Percentiles rank a stretch among this genome's conserved stretches.
Evolutionary conservation across 1,140 invertebrate species (phyloP).

Genomic region (Neoseiulus cucumeris): DNA sequence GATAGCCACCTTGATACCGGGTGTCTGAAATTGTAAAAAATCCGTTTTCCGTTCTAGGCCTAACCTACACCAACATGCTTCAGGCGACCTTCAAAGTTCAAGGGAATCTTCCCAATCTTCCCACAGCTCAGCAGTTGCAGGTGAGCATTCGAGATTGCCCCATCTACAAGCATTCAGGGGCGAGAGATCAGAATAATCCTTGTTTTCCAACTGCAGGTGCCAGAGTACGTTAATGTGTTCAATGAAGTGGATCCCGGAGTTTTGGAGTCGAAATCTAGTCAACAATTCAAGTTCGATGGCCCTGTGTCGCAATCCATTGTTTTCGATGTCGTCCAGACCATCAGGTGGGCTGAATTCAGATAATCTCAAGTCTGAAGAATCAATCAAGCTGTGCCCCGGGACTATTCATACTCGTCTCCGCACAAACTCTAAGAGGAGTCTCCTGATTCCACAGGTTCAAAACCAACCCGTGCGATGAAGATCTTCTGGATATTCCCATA

Average conservation of each 20-base stretch:
- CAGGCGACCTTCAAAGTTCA: too few relatives aligned
- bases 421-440: background rate
- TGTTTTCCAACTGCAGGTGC: background rate
- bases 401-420: background rate
- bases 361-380: background rate
- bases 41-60: too few relatives aligned
- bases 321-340: background rate
- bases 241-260: background rate
- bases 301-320: background rate
- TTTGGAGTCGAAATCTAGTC: background rate
- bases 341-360: background rate
- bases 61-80: too few relatives aligned
- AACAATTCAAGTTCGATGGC: background rate
- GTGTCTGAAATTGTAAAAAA: too few relatives aligned
- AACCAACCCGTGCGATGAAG: background rate
- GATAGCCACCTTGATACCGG: too few relatives aligned
- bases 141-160: too few relatives aligned
- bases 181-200: too few relatives aligned
- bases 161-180: too few relatives aligned
- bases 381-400: background rate
- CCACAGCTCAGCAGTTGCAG: too few relatives aligned
- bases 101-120: too few relatives aligned
- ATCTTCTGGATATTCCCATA: background rate
- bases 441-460: background rate
- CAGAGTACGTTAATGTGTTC: conserved; percentile 4